phyloP scores from a whole-genome alignment of 2,113 vertebrate species.

The Bubo blakistoni region DNA sequence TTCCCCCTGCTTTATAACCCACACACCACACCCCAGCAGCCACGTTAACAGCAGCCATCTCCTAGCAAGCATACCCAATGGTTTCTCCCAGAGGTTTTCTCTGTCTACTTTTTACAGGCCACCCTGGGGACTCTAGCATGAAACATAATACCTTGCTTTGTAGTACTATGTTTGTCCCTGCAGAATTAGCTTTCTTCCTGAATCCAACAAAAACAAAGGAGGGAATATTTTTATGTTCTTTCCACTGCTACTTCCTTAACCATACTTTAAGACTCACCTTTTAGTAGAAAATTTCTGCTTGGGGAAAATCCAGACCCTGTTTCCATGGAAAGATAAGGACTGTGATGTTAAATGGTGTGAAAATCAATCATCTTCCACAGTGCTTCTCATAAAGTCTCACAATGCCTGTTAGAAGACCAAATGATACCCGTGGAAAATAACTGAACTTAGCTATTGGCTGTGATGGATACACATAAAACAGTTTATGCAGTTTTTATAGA shows the following conservation, averaged over 20 bases:
- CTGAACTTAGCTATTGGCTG: neutral
- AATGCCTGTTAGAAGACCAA: neutral
- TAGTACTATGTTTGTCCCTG: neutral
- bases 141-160: neutral
- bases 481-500: neutral
- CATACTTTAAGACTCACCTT: neutral
- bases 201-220: neutral
- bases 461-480: neutral
- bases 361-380: neutral
- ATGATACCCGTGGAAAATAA: neutral
- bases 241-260: neutral
- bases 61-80: neutral
- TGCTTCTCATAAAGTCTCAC: neutral
- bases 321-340: neutral
- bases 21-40: neutral
- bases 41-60: neutral
- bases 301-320: neutral
- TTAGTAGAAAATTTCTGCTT: neutral
- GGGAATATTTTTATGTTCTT: neutral
- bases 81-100: neutral
- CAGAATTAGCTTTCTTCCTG: neutral
- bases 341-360: neutral
- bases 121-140: neutral
- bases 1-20: neutral
- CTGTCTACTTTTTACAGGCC: neutral